These are phyloP conservation scores for Ceuthmochares aereus DNA, from an alignment of 2,113 vertebrate species.

Conservation along the genomic window DNA sequence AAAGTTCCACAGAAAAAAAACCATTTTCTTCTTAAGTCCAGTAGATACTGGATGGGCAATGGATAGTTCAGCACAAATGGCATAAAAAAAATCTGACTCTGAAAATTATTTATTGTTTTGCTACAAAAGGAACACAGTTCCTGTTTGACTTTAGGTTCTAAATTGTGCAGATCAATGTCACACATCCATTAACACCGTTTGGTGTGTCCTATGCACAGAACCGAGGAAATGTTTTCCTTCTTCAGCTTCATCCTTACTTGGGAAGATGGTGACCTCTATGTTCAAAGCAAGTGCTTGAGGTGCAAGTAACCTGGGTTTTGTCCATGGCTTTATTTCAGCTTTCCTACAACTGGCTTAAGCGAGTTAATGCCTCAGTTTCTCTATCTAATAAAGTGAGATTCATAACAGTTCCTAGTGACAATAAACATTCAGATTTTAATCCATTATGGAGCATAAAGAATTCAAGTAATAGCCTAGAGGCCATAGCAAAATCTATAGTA, in stretches of 20 bases:
- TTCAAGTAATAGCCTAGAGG: background rate
- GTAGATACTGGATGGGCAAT: background rate
- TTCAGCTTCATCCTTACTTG: background rate
- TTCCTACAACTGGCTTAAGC: background rate
- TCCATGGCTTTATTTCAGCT: background rate
- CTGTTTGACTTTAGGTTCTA: background rate
- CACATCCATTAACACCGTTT: background rate
- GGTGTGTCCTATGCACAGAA: background rate
- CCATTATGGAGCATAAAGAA: background rate
- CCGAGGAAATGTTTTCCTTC: background rate
- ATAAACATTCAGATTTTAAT: background rate
- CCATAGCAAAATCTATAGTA: background rate
- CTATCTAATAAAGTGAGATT: background rate
- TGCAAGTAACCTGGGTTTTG: background rate
- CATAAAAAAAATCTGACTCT: background rate
- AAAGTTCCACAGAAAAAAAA: conserved; percentile 9
- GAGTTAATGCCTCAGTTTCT: background rate
- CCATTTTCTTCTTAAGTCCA: background rate
- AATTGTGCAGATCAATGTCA: background rate
- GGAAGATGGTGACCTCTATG: background rate
- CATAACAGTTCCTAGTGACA: background rate
- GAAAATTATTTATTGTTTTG: background rate
- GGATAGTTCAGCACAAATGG: background rate
- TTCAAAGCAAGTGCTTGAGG: background rate
- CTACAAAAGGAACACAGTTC: background rate